Conservation (phyloP, 1,140 invertebrate species). For the Drosophila varians region DNA sequence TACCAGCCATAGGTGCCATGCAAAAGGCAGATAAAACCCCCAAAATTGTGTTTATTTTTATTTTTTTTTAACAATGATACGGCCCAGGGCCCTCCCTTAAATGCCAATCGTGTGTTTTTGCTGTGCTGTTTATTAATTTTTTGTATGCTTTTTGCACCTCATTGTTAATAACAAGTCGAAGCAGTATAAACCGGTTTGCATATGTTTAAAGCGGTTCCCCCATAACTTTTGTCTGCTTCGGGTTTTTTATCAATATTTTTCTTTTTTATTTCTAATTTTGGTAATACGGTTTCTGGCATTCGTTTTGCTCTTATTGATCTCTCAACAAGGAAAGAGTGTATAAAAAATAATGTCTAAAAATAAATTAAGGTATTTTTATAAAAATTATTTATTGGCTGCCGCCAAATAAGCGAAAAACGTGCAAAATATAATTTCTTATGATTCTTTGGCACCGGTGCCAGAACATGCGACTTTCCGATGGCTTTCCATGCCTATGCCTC, state of each 20-base stretch:
- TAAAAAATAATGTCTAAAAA: slow-evolving; percentile 22
- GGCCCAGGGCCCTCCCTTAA: slow-evolving; percentile 10
- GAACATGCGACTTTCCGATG: slow-evolving; percentile 43
- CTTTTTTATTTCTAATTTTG: slow-evolving; percentile 35
- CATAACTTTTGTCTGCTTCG: slow-evolving; percentile 3
- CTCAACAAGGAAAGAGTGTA: background rate
- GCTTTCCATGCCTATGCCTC: slow-evolving; percentile 41
- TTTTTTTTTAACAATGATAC: too few relatives aligned
- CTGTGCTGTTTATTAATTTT: background rate
- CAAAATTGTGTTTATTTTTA: too few relatives aligned
- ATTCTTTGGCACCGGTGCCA: slow-evolving; percentile 47
- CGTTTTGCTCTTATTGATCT: slow-evolving; percentile 26
- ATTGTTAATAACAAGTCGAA: slow-evolving; percentile 42
- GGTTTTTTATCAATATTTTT: slow-evolving; percentile 12
- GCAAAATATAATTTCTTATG: slow-evolving; percentile 48
- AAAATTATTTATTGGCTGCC: slow-evolving; percentile 37
- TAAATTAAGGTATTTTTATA: slow-evolving; percentile 33
- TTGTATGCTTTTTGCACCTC: slow-evolving; percentile 32
- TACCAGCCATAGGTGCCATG: too few relatives aligned
- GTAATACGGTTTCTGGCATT: slow-evolving; percentile 17
- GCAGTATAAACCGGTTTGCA: slow-evolving; percentile 36
- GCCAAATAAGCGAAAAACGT: slow-evolving; percentile 52
- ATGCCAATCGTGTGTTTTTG: background rate
- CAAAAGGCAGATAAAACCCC: background rate
- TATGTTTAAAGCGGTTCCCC: slow-evolving; percentile 31